Conservation (phyloP, 1,140 invertebrate species). For the Nylanderia fulva region DNA sequence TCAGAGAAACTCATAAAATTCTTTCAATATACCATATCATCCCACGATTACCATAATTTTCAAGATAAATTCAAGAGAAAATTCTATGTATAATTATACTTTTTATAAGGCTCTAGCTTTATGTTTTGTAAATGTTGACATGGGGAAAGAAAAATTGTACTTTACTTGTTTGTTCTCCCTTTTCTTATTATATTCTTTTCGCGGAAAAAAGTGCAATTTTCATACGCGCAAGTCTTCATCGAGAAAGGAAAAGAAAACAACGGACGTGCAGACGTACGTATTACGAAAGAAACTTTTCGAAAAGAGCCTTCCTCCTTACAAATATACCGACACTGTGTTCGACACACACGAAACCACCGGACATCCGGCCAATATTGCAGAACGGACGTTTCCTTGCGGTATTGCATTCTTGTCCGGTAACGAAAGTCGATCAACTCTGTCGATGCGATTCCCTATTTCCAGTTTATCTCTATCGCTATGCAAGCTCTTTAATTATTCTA, state of each 20-base stretch:
- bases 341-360: conserved; percentile 43
- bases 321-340: conserved; percentile 42
- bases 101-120: background rate
- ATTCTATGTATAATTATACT: too few relatives aligned
- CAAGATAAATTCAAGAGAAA: too few relatives aligned
- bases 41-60: too few relatives aligned
- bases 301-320: conserved; percentile 7
- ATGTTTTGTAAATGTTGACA: background rate
- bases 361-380: conserved; percentile 28
- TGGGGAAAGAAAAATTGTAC: background rate
- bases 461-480: background rate
- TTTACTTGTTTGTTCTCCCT: background rate
- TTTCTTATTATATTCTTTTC: background rate
- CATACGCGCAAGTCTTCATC: background rate
- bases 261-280: background rate
- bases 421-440: conserved; percentile 14
- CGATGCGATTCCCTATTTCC: conserved; percentile 32
- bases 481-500: background rate
- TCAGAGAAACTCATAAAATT: too few relatives aligned
- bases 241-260: conserved; percentile 16
- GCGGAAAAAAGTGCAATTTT: conserved; percentile 8
- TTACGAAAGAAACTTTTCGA: conserved; percentile 40
- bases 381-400: conserved; percentile 52
- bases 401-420: conserved; percentile 7
- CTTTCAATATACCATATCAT: too few relatives aligned